phyloP scores from a whole-genome alignment of 2,888 invertebrate genomes.

The Scaptomyza caliginosa region DNA sequence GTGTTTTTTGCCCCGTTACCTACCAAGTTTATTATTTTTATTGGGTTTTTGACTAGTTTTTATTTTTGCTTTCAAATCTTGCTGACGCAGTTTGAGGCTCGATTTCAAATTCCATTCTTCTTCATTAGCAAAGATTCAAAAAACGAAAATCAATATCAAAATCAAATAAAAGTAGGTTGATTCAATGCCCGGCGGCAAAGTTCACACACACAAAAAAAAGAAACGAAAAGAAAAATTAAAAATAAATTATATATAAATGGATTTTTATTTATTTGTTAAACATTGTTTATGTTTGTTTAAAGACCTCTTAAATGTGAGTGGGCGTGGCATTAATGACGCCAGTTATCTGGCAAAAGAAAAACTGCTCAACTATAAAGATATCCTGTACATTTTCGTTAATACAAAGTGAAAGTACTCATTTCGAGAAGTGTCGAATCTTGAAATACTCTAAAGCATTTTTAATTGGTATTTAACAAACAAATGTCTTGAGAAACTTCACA shows the following conservation, averaged over 20 bases:
- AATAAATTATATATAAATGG: constrained; percentile 1
- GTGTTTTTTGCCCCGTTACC: background rate
- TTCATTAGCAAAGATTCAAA: constrained; percentile 1
- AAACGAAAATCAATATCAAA: background rate
- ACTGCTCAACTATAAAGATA: background rate
- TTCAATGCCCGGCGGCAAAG: background rate
- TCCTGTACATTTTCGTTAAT: background rate
- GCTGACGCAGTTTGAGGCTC: background rate
- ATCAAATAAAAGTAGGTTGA: background rate
- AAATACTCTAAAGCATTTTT: background rate
- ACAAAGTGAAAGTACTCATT: no score
- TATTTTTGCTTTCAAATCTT: background rate
- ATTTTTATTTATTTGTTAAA: background rate
- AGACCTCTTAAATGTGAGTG: background rate
- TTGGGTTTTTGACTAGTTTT: constrained; percentile 2
- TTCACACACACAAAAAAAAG: background rate
- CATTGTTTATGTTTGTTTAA: background rate
- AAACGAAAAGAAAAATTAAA: no score
- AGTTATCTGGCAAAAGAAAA: no score
- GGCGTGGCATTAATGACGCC: background rate
- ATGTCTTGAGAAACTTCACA: constrained; percentile 51
- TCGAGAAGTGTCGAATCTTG: background rate
- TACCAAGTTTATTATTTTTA: background rate
- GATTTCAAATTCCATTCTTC: background rate
- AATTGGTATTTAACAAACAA: background rate